Conservation (phyloP, 2,888 invertebrate genomes). For the Epinotia nisella region DNA sequence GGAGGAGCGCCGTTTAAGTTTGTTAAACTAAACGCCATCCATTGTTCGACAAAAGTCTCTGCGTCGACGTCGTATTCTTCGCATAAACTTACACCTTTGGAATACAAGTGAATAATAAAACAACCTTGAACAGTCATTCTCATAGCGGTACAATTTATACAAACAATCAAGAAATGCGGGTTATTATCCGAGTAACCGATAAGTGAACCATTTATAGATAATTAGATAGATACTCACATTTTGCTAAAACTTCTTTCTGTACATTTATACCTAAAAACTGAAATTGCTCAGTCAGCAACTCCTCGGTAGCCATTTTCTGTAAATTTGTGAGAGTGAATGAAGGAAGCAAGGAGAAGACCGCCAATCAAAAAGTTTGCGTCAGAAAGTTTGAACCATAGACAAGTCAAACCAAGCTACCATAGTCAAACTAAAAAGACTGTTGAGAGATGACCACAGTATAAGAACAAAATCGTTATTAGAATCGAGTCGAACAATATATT, state of each 20-base stretch:
- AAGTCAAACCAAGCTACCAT: constrained; percentile 42
- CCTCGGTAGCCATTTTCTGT: constrained; percentile 83
- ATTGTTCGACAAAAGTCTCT: constrained; percentile 89
- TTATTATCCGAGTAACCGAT: constrained; percentile 26
- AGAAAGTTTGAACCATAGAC: constrained; percentile 55
- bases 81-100: constrained; percentile 87
- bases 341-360: constrained; percentile 62
- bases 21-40: constrained; percentile 91
- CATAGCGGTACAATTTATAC: constrained; percentile 55
- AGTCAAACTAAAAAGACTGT: constrained; percentile 26
- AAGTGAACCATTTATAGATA: constrained; percentile 22
- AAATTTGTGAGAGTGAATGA: constrained; percentile 62
- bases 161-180: constrained; percentile 50
- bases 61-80: constrained; percentile 86
- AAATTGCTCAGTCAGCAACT: constrained; percentile 86
- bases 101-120: constrained; percentile 68
- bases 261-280: constrained; percentile 86
- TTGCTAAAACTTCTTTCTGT: constrained; percentile 80
- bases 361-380: constrained; percentile 62
- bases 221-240: constrained; percentile 76
- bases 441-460: background rate
- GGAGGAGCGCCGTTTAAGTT: constrained; percentile 86
- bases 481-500: constrained; percentile 5
- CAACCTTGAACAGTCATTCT: constrained; percentile 81
- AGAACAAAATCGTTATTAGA: background rate